Percentiles rank a stretch among this genome's conserved stretches.
These are phyloP conservation scores for Pyralis farinalis DNA, from an alignment of 2,888 invertebrate species.

Conservation along the genomic window DNA sequence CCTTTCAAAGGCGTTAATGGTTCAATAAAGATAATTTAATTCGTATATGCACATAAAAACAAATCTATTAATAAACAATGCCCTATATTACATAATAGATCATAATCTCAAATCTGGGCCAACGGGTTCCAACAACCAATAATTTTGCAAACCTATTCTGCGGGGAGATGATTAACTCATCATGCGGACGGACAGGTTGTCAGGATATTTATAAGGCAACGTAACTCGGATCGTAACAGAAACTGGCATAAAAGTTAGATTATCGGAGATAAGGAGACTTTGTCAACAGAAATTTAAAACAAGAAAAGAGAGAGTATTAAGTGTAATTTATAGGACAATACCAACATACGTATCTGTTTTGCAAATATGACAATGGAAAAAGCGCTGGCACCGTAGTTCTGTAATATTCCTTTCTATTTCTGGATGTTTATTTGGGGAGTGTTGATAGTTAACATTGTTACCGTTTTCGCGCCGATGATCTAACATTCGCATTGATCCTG, in stretches of 20 bases:
- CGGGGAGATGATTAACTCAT: background rate
- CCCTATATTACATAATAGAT: background rate
- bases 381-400: slow-evolving; percentile 2
- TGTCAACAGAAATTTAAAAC: no score
- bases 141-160: background rate
- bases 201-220: background rate
- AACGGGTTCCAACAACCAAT: background rate
- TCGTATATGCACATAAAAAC: no score
- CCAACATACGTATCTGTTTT: no score
- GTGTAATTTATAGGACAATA: no score
- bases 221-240: background rate
- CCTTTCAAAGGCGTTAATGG: no score
- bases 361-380: no score
- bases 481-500: slow-evolving; percentile 24
- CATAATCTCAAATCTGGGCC: background rate
- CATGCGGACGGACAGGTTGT: background rate
- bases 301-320: no score
- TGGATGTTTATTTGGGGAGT: slow-evolving; percentile 18
- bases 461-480: slow-evolving; percentile 16
- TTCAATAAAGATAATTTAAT: no score
- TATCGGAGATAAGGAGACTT: no score
- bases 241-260: background rate
- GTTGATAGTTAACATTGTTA: slow-evolving; percentile 15
- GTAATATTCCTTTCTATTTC: slow-evolving; percentile 23
- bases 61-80: no score